phyloP scores from a whole-genome alignment of 2,888 invertebrate genomes.

The Sphecodes monilicornis region DNA sequence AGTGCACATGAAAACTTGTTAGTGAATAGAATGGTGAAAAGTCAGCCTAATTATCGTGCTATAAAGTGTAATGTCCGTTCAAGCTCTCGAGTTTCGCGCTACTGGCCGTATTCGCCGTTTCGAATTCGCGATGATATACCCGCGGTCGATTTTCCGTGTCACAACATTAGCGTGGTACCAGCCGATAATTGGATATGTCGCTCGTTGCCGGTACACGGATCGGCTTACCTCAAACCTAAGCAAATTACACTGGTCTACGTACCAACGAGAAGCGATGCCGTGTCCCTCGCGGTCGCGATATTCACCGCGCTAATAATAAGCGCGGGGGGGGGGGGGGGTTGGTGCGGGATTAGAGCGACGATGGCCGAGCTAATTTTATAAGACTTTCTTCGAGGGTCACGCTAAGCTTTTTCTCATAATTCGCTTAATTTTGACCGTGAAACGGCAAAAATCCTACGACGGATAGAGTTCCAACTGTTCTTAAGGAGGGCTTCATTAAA shows the following conservation, averaged over 20 bases:
- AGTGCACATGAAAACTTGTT: neutral
- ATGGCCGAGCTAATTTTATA: constrained; percentile 15
- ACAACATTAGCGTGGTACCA: constrained; percentile 48
- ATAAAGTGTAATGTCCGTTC: neutral
- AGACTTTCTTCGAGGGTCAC: constrained; percentile 13
- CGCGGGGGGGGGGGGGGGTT: neutral
- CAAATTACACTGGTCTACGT: constrained; percentile 40
- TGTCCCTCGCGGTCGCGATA: constrained; percentile 34
- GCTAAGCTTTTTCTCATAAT: neutral
- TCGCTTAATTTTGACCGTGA: neutral
- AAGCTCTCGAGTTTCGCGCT: constrained; percentile 14
- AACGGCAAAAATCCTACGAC: neutral
- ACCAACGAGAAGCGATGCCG: constrained; percentile 2
- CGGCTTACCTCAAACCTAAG: constrained; percentile 67
- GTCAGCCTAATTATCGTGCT: neutral
- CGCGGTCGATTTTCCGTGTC: constrained; percentile 47
- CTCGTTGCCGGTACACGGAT: constrained; percentile 36
- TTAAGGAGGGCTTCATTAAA: too few species aligned
- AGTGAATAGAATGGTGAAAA: neutral
- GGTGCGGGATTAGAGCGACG: constrained; percentile 7
- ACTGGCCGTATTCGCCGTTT: constrained; percentile 30
- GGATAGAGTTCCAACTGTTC: neutral
- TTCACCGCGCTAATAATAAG: constrained; percentile 17
- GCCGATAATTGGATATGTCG: constrained; percentile 60
- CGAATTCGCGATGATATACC: constrained; percentile 23